phyloP scores from a whole-genome alignment of 2,113 vertebrate species.

The Suncus etruscus region DNA sequence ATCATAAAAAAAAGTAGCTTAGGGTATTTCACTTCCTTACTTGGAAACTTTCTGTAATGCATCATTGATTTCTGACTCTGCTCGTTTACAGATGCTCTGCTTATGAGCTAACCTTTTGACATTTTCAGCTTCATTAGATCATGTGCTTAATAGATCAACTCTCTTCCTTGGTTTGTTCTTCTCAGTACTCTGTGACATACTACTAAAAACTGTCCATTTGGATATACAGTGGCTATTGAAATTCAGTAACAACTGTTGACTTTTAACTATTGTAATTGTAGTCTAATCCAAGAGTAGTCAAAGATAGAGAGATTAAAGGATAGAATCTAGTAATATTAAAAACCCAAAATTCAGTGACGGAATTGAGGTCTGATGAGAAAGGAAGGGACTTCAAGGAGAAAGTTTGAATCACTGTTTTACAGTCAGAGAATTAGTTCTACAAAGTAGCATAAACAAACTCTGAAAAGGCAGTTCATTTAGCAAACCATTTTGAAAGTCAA shows the following conservation, averaged over 20 bases:
- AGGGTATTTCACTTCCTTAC: background rate
- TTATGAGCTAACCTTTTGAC: background rate
- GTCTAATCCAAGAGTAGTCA: background rate
- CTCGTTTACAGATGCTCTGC: background rate
- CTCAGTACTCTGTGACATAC: background rate
- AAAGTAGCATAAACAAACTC: background rate
- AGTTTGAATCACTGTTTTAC: background rate
- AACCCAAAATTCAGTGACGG: background rate
- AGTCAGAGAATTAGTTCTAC: background rate
- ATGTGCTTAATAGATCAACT: background rate
- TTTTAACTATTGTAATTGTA: background rate
- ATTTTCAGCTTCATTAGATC: background rate
- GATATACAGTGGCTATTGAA: background rate
- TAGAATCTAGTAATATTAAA: background rate
- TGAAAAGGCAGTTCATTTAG: background rate
- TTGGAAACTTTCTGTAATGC: background rate
- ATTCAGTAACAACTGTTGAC: background rate
- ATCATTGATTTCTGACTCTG: background rate
- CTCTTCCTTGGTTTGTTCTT: background rate
- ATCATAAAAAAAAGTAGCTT: background rate
- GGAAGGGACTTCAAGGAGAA: background rate
- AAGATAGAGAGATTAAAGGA: background rate
- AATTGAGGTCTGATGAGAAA: background rate
- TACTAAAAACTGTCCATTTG: background rate
- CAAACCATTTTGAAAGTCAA: conserved; percentile 16